Conservation (phyloP, 37 sponge, comb jelly and placozoan genomes). For the Aplysina aerophoba region DNA sequence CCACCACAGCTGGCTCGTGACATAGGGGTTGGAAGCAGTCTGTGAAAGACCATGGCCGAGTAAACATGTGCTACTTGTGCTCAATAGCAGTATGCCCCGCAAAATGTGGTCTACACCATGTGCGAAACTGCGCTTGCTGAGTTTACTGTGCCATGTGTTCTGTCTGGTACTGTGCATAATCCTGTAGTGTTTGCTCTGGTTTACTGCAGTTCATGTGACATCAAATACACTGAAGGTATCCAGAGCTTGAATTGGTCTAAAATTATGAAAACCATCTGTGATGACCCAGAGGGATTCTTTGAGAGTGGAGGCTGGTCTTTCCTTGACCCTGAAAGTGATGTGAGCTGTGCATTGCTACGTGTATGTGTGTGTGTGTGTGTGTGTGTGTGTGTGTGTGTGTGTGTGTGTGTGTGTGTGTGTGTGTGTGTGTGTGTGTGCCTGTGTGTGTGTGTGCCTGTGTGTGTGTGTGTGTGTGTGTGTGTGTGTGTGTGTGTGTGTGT, state of each 20-base stretch:
- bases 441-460: not conserved
- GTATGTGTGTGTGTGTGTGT: too few relatives aligned
- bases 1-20: not conserved
- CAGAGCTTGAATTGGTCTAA: constrained; percentile 98
- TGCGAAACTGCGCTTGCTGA: too few relatives aligned
- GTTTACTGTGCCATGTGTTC: not conserved
- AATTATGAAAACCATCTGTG: constrained; percentile 98
- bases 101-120: too few relatives aligned
- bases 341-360: not conserved
- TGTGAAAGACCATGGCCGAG: not conserved
- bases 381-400: too few relatives aligned
- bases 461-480: not conserved
- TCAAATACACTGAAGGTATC: constrained; percentile 97
- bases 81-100: too few relatives aligned
- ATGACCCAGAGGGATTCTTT: constrained; percentile 97
- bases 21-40: not conserved
- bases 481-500: not conserved
- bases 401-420: too few relatives aligned
- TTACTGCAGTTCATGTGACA: constrained; percentile 87
- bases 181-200: too few relatives aligned
- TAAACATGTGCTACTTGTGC: too few relatives aligned
- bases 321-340: constrained; percentile 91
- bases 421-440: too few relatives aligned
- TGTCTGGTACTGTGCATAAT: not conserved
- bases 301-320: constrained; percentile 97